A percentile compares a stretch with the other conserved stretches of the same genome.
Conservation (phyloP, 2,888 invertebrate genomes). For the Microplitis manilae region DNA sequence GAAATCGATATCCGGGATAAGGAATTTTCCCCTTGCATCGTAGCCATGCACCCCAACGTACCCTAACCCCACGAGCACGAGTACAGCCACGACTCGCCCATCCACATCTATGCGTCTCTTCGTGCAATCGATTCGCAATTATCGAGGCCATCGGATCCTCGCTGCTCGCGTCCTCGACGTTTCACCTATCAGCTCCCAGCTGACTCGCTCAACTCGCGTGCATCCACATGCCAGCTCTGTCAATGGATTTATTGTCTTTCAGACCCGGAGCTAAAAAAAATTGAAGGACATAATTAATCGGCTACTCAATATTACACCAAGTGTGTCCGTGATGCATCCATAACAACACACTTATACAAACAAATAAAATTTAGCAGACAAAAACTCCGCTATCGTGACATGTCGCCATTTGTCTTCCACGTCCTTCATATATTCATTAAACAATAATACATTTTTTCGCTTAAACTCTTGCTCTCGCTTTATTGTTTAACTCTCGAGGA, state of each 20-base stretch:
- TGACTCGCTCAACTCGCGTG: conserved; percentile 35
- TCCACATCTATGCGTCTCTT: conserved; percentile 29
- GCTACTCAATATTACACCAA: conserved; percentile 37
- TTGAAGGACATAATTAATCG: conserved; percentile 44
- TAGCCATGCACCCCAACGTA: conserved; percentile 45
- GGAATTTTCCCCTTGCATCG: conserved; percentile 58
- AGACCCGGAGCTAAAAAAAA: background rate
- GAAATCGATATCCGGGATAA: conserved; percentile 68
- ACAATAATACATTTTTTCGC: background rate
- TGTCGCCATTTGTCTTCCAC: conserved; percentile 32
- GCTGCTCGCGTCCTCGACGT: conserved; percentile 40
- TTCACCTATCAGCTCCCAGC: conserved; percentile 42
- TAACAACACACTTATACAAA: background rate
- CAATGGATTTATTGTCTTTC: conserved; percentile 46
- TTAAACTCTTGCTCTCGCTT: background rate
- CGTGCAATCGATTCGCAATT: conserved; percentile 59
- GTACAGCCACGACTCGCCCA: conserved; percentile 23
- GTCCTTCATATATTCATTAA: conserved; percentile 31
- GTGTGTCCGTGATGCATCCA: conserved; percentile 10
- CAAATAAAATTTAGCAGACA: background rate
- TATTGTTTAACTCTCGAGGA: background rate
- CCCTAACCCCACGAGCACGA: background rate
- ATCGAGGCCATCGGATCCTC: conserved; percentile 57
- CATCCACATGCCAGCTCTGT: conserved; percentile 43
- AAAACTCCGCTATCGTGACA: conserved; percentile 33